Evolutionary conservation across 2,113 vertebrate species (phyloP), one percentile per base, ranked within the genome.

Genomic region (Abramis brama): DNA sequence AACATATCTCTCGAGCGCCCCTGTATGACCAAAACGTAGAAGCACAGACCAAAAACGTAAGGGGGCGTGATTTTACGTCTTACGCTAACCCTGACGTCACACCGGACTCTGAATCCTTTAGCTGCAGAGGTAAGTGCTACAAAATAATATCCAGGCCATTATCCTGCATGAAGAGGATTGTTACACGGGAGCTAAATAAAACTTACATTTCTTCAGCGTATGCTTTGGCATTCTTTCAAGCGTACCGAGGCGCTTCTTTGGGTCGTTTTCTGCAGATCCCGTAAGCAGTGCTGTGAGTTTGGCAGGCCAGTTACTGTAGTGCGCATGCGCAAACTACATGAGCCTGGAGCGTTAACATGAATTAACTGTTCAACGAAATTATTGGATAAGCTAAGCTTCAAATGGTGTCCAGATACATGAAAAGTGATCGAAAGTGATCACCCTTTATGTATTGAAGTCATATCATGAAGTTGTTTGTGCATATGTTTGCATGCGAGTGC

Each of bases 1-100:
- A 75, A 75, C 7, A 15, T 76, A 52, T 57, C 75, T 66, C 64
- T 33, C 64, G 80, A 82, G 80, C 80, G 62, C 80, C 83, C 17
- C 73, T 8, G 3, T 77, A 17, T 66, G 83, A 59, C 21, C 39
- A 66, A 27, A 13, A n/a, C 39, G n/a, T 13, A 17, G 25, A 75
- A 33, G 30, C 52, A 23, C 33, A 47, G 25, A 82, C 6, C 23
- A 33, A 50, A 27, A 36, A 66, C 73, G 57, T 66, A 36, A 17
- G 33, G 36, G 82, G 50, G 83, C 80, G 80, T 82, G 64, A 9
- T 47, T 70, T 82, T 70, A 36, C 39, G 83, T 50, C 33, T 33
- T 60, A 77, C 73, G 83, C 33, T 11, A 0, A 50, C 9, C 33
- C 52, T 64, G 83, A 50, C 83, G 83, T 50, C 45, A 11, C 25